A percentile compares a stretch with the other conserved stretches of the same genome.
Conservation (phyloP, 1,140 invertebrate species). For the Drosophila subpulchrella region DNA sequence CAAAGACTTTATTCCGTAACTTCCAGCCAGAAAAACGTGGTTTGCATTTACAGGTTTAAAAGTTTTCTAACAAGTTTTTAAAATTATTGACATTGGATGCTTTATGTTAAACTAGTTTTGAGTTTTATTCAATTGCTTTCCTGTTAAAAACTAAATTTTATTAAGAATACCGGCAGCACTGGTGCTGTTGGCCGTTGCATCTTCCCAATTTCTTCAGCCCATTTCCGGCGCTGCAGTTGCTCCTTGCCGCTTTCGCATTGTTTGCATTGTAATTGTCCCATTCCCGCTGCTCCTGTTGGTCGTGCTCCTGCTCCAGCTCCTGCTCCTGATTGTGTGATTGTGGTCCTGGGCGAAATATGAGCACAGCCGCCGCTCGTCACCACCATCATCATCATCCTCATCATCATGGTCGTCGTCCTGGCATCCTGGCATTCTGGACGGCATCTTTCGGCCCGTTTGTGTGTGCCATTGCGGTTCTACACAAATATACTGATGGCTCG, state of each 20-base stretch:
- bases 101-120: constrained; percentile 2
- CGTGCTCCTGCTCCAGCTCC: constrained; percentile 7
- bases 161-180: constrained; percentile 21
- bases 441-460: constrained; percentile 50
- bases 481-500: constrained; percentile 77
- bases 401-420: constrained; percentile 19
- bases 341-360: constrained; percentile 55
- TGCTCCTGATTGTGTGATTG: constrained; percentile 8
- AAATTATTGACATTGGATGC: too few species aligned
- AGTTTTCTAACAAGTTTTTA: too few species aligned
- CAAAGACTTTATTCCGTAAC: too few species aligned
- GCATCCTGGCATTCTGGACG: constrained; percentile 3
- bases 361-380: constrained; percentile 21
- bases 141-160: constrained; percentile 11
- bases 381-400: constrained; percentile 21
- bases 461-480: constrained; percentile 71
- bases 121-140: not conserved
- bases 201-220: constrained; percentile 52
- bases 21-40: too few species aligned
- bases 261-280: constrained; percentile 76
- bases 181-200: constrained; percentile 43
- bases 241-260: constrained; percentile 56
- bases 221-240: constrained; percentile 61
- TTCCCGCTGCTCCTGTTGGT: constrained; percentile 10
- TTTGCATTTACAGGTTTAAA: too few species aligned